Base-by-base conservation (phyloP, 2,113 vertebrate genomes). In the Panthera leo region DNA sequence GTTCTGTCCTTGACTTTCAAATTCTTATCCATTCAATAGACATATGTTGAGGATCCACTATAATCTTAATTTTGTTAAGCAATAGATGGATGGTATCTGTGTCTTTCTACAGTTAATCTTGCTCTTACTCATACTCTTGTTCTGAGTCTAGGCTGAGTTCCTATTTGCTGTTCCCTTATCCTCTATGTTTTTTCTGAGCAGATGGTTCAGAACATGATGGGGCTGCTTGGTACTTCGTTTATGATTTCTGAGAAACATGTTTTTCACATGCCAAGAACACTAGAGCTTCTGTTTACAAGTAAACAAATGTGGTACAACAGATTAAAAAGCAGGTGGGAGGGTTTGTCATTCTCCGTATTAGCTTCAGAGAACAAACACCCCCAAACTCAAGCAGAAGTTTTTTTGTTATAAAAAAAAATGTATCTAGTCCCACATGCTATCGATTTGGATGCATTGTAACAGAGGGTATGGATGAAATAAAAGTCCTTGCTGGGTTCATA, bases 241-340 rank as follows among this genome's bases (percentile, higher is more conserved):
- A 55, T 71, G 31, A 73, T 65, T 87, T 34, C 63, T 91, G 42
- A 93, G 75, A 89, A 80, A 65, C 45, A 85, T 51, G 45, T 79
- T 94, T 75, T 31, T 80, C 23, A 11, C 67, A 82, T 95, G 55
- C 34, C 34, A 94, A 95, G 55, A 48, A 92, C 73, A 61, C 21
- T 18, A 88, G 18, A 4, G 45, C 34, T 75, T 42, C 82, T 98
- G 92, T 88, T 95, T 92, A 88, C 92, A 94, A 95, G 79, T 83
- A 92, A 73, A 73, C 25, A 84, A 94, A 96, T 53, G 16, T 75
- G 85, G 19, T 78, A 67, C 31, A 96, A 92, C 51, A 84, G 73
- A 67, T 61, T 78, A 39, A 83, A 84, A 98, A 91, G 13, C 27
- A 91, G 65, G 70, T 95, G 36, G 75, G 78, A 93, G 5, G n/a